Conservation (phyloP, 2,888 invertebrate species). For the Platerodrilus igneus region DNA sequence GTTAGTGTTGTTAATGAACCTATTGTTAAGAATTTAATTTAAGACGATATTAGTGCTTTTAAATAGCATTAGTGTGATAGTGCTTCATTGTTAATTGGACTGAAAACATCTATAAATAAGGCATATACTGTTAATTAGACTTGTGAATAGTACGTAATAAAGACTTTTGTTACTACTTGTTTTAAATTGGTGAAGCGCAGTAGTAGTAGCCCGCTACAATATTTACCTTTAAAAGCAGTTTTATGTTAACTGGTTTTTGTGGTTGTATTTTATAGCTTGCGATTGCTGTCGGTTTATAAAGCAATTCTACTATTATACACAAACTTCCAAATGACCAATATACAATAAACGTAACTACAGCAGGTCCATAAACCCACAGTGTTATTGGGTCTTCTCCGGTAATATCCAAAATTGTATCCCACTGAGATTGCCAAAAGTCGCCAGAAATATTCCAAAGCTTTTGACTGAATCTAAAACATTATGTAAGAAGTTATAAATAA, state of each 20-base stretch:
- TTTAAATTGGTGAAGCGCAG: too few relatives aligned
- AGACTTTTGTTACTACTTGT: too few relatives aligned
- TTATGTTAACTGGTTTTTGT: slow-evolving; percentile 66
- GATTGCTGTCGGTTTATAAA: slow-evolving; percentile 66
- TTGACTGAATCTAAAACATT: slow-evolving; percentile 71
- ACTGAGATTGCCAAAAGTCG: slow-evolving; percentile 79
- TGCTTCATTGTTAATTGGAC: too few relatives aligned
- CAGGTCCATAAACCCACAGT: slow-evolving; percentile 62
- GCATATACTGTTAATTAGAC: too few relatives aligned
- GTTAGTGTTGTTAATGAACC: too few relatives aligned
- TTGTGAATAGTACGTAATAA: too few relatives aligned
- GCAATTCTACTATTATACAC: slow-evolving; percentile 69
- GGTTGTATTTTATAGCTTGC: slow-evolving; percentile 77
- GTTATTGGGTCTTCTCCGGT: slow-evolving; percentile 63
- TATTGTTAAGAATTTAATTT: too few relatives aligned
- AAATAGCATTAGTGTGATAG: too few relatives aligned
- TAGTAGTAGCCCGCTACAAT: too few relatives aligned
- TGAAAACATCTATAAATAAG: too few relatives aligned
- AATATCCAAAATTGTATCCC: slow-evolving; percentile 66
- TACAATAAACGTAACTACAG: slow-evolving; percentile 57
- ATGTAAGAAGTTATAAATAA: too few relatives aligned
- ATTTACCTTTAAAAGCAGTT: slow-evolving; percentile 56
- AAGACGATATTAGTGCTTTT: too few relatives aligned
- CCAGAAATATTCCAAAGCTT: slow-evolving; percentile 80
- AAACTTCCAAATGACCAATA: slow-evolving; percentile 74